Evolutionary conservation across 2,797 vertebrate species (phyloP).

Genomic region (Babyrousa celebensis): DNA sequence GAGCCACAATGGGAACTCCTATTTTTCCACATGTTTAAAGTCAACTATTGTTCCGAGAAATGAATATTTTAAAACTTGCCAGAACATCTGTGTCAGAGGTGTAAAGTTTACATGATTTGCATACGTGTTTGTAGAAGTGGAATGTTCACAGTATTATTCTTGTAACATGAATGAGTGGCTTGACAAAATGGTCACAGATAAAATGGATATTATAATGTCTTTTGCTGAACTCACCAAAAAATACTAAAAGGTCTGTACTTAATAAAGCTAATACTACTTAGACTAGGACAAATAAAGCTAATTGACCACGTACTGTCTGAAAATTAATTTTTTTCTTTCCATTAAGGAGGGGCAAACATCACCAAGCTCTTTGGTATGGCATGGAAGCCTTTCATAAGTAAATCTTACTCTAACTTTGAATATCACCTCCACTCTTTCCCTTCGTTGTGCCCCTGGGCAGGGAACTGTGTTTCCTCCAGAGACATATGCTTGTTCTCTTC

Average conservation of each 20-base stretch:
- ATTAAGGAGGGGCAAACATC: not conserved
- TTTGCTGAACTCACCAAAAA: not conserved
- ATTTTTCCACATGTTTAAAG: not conserved
- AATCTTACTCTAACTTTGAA: not conserved
- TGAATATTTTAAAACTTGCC: not conserved
- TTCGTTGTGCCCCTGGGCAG: not conserved
- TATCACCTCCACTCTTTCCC: not conserved
- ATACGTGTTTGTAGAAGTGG: not conserved
- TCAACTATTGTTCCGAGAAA: not conserved
- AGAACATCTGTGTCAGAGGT: not conserved
- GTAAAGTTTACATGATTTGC: not conserved
- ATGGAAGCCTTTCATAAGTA: not conserved
- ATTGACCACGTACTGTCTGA: not conserved
- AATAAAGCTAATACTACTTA: not conserved
- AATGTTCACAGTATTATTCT: not conserved
- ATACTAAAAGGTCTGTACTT: not conserved
- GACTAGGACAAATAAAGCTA: not conserved
- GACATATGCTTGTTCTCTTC: no score
- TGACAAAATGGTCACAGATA: not conserved
- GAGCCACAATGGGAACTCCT: no score
- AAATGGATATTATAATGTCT: not conserved
- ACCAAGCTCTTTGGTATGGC: not conserved
- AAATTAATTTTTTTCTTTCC: not conserved
- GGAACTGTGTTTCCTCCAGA: rapidly evolving
- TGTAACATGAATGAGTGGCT: not conserved